These are phyloP conservation scores for Neoarius graeffei DNA, from an alignment of 2,113 vertebrate genomes.

Conservation along the genomic window DNA sequence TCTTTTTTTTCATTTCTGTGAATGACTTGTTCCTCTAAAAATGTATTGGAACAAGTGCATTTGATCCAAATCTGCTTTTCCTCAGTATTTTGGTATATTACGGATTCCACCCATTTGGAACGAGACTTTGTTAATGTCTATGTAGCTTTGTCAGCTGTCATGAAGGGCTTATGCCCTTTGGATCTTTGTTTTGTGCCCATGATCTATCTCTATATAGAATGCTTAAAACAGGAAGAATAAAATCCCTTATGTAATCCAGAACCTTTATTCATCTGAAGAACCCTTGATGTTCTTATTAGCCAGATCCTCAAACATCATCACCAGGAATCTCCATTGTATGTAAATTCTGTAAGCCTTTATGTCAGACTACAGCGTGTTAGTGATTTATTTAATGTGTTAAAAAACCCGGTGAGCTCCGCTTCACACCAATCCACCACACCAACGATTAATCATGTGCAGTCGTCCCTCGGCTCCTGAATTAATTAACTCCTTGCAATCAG, in stretches of 20 bases:
- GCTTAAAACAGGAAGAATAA: not conserved
- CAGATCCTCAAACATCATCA: not conserved
- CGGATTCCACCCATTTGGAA: too few species aligned
- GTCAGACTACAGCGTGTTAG: not conserved
- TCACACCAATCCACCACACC: constrained; percentile 59
- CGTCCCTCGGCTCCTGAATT: constrained; percentile 63
- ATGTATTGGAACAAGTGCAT: too few species aligned
- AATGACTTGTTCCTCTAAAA: too few species aligned
- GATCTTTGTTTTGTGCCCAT: not conserved
- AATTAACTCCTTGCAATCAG: constrained; percentile 71
- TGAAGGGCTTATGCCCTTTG: not conserved
- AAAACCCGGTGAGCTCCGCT: constrained; percentile 49
- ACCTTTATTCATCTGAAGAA: not conserved
- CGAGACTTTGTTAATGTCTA: not conserved
- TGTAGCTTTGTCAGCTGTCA: not conserved
- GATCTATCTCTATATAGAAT: not conserved
- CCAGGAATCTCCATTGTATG: not conserved
- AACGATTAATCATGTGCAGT: constrained; percentile 70
- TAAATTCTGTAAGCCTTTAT: not conserved
- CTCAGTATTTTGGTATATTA: too few species aligned
- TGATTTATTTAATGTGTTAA: constrained; percentile 69
- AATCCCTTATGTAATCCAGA: not conserved
- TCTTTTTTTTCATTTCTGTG: too few species aligned
- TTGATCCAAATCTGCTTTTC: too few species aligned
- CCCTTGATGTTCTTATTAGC: not conserved